A percentile compares a stretch with the other conserved stretches of the same genome.
phyloP scores from a whole-genome alignment of 2,797 vertebrate genomes.

The Podargus strigoides region DNA sequence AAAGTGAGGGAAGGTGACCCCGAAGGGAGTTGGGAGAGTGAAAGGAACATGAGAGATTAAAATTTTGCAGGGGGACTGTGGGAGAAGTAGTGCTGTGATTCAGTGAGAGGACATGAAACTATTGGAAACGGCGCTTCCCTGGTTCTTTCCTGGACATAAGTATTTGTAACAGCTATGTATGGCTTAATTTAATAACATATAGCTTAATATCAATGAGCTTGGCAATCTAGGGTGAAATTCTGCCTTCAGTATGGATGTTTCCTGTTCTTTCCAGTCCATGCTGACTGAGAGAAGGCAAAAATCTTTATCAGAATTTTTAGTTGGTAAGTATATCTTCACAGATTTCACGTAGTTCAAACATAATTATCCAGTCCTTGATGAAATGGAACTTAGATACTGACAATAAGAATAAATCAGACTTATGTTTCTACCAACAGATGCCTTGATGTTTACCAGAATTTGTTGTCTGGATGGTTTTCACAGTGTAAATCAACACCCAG shows the following conservation, averaged over 20 bases:
- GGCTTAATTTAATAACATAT: neutral
- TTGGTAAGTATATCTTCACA: neutral
- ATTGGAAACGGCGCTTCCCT: neutral
- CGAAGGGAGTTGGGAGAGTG: neutral
- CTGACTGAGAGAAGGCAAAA: neutral
- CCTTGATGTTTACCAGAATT: neutral
- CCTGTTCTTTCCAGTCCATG: neutral
- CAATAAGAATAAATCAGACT: neutral
- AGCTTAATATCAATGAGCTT: neutral
- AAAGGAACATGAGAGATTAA: neutral
- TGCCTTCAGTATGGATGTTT: neutral
- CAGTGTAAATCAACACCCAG: neutral
- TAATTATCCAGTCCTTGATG: neutral
- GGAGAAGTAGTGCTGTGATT: neutral
- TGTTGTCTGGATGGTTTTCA: neutral
- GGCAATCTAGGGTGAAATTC: neutral
- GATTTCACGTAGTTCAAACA: neutral
- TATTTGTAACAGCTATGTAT: neutral
- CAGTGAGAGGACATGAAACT: neutral
- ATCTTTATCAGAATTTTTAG: neutral
- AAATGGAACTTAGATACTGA: neutral
- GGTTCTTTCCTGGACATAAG: neutral
- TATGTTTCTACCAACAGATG: neutral
- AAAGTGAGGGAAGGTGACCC: neutral
- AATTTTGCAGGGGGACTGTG: neutral